These are phyloP conservation scores for Alcis repandata DNA, from an alignment of 2,888 invertebrate species.

Conservation along the genomic window DNA sequence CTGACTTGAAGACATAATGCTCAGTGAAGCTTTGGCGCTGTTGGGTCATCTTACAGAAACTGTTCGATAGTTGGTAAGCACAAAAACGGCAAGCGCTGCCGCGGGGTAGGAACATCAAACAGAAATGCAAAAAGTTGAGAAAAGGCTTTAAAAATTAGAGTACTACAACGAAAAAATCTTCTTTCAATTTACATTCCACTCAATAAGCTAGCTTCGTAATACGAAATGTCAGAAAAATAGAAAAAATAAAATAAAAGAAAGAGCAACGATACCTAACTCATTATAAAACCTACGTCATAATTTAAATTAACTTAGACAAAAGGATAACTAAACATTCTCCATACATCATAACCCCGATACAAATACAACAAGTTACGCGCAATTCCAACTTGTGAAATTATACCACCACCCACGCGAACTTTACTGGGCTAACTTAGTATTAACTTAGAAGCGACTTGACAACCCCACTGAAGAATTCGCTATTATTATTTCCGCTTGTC, in stretches of 20 bases:
- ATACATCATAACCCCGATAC: neutral
- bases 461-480: slow-evolving; percentile 40
- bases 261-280: too few relatives aligned
- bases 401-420: slow-evolving; percentile 37
- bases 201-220: too few relatives aligned
- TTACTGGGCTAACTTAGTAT: slow-evolving; percentile 33
- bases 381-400: slow-evolving; percentile 25
- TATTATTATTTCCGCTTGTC: slow-evolving; percentile 34
- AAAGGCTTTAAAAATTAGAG: too few relatives aligned
- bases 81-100: too few relatives aligned
- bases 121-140: too few relatives aligned
- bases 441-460: slow-evolving; percentile 40
- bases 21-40: slow-evolving; percentile 8
- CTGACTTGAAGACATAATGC: slow-evolving; percentile 20
- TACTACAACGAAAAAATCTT: too few relatives aligned
- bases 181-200: too few relatives aligned
- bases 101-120: too few relatives aligned
- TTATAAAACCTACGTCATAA: too few relatives aligned
- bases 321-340: neutral
- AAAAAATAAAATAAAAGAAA: too few relatives aligned
- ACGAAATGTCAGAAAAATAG: too few relatives aligned
- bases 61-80: neutral
- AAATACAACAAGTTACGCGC: slow-evolving; percentile 10
- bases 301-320: too few relatives aligned
- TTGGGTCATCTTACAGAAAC: slow-evolving; percentile 9